Base-by-base conservation (phyloP, 2,888 invertebrate species). In the Chaetogeoica ovagalla region DNA sequence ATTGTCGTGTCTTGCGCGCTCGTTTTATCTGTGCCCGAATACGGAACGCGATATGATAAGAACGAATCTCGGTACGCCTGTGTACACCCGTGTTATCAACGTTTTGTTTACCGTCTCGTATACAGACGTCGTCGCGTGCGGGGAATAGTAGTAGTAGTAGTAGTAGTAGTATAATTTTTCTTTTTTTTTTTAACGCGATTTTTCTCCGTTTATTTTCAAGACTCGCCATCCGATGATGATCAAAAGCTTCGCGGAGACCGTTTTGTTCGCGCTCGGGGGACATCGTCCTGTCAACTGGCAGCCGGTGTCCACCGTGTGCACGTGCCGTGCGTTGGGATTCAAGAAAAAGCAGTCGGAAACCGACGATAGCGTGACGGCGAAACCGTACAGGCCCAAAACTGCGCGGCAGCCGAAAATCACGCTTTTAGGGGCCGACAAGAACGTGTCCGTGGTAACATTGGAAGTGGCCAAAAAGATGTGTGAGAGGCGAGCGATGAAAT, bases 381-480 rank as follows among this genome's bases (percentile, higher is more conserved):
- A n/a, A 57, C 65, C 65, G 37, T 11, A 48, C 4, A 69, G 70
- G 23, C 79, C 79, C 8, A 82, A 82, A 65, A 83, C 79, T 0
- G 71, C 59, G 4, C 79, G 66, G 21, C n/a, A 68, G 48, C 82
- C 82, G 2, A 82, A 82, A 77, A 91, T 94, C 82, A 93, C 92
- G 0, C 86, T 94, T 48, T 87, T 93, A 81, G 87, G 88, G 59
- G 86, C 88, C 55, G 89, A 91, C 85, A 87, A 90, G 84, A 86
- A 88, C 52, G 86, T 91, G 30, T 88, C 87, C 82, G 88, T 93
- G 5, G 89, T 89, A 1, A 90, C 91, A 43, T 83, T 93, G 43
- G 91, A 91, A 83, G 91, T 91, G 84, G 94, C 94, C 0, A 88
- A 91, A 83, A 92, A 89, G 85, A 84, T 94, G 82, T 91, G 93